A percentile compares a stretch with the other conserved stretches of the same genome.
Evolutionary conservation across 2,113 vertebrate genomes (phyloP).

Genomic region (Excalfactoria chinensis): DNA sequence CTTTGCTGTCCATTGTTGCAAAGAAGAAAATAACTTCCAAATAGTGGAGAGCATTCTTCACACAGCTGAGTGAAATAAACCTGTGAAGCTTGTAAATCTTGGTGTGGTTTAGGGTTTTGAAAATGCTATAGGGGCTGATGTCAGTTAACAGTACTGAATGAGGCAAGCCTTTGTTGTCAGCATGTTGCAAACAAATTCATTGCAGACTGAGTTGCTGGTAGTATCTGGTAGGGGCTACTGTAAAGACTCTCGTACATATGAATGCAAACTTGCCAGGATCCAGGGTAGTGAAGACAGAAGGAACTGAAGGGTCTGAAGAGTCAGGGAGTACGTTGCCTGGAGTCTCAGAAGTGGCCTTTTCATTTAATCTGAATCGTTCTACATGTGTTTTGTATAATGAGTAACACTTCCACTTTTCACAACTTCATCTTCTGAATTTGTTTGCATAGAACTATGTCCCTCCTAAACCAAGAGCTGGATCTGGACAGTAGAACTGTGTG

Average conservation of each 20-base stretch:
- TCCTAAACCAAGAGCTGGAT: not conserved
- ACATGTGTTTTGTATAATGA: not conserved
- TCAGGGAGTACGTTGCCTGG: not conserved
- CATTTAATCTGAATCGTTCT: not conserved
- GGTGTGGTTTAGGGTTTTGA: not conserved
- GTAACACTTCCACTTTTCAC: not conserved
- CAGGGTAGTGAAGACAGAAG: not conserved
- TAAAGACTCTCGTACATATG: not conserved
- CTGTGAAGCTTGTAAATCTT: not conserved
- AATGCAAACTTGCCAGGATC: not conserved
- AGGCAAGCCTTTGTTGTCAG: not conserved
- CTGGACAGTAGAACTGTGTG: not conserved
- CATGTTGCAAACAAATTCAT: not conserved
- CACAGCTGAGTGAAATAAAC: not conserved
- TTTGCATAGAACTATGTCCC: not conserved
- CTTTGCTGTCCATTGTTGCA: not conserved
- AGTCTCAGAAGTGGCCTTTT: not conserved
- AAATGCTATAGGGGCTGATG: not conserved
- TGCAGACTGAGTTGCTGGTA: not conserved
- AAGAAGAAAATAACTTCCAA: not conserved
- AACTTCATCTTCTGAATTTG: not conserved
- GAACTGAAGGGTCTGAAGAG: not conserved
- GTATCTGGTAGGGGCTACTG: not conserved
- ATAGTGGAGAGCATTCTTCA: not conserved
- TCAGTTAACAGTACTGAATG: not conserved